phyloP scores from a whole-genome alignment of 2,888 invertebrate genomes.

The Chalcis sispes region DNA sequence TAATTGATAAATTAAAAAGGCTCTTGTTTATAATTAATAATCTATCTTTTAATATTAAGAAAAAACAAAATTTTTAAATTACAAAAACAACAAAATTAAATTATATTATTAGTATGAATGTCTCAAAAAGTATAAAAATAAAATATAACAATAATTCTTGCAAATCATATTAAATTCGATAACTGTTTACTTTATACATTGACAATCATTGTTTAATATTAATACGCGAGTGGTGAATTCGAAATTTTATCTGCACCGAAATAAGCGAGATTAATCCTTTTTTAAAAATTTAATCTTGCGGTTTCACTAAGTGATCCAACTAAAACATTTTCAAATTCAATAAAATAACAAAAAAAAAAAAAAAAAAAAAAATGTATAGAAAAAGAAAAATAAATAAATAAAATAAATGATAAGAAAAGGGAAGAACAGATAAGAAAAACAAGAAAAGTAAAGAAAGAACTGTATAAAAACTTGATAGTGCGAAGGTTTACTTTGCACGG shows the following conservation, averaged over 20 bases:
- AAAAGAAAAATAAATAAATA: neutral
- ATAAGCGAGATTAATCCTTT: neutral
- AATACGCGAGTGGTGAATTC: neutral
- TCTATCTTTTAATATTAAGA: no score
- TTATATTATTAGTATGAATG: no score
- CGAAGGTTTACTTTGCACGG: neutral
- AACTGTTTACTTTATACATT: no score
- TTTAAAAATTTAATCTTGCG: slow-evolving; percentile 16
- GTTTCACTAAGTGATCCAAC: slow-evolving; percentile 24
- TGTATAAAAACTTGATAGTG: neutral
- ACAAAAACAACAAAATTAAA: no score
- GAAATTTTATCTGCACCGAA: neutral
- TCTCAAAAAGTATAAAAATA: no score
- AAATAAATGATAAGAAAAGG: neutral
- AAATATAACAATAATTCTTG: no score
- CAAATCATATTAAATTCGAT: no score
- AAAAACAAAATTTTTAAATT: no score
- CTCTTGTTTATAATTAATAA: no score
- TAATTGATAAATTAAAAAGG: no score
- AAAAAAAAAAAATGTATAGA: neutral
- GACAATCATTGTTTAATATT: neutral
- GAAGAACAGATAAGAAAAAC: neutral
- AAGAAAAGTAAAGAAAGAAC: neutral
- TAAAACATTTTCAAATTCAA: slow-evolving; percentile 35
- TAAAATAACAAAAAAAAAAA: slow-evolving; percentile 6